phyloP scores from a whole-genome alignment of 2,888 invertebrate genomes.

The Petrolisthes manimaculis region DNA sequence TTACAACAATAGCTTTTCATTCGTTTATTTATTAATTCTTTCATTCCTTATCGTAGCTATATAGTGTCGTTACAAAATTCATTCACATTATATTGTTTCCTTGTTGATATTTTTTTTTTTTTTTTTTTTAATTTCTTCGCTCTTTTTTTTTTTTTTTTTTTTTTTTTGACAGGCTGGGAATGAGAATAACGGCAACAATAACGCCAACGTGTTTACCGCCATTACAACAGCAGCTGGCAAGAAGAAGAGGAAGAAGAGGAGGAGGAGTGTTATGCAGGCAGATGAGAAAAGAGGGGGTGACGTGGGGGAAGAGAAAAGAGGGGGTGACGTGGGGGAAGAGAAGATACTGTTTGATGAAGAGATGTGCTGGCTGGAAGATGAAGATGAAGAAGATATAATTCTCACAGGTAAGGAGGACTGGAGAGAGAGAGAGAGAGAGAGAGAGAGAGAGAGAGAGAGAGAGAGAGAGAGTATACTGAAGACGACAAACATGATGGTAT shows the following conservation, averaged over 20 bases:
- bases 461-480: background rate
- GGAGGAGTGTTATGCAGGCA: background rate
- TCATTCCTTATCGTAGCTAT: too few species aligned
- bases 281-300: background rate
- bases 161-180: slow-evolving; percentile 23
- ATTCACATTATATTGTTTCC: too few species aligned
- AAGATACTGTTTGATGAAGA: background rate
- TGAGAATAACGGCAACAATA: slow-evolving; percentile 44
- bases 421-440: too few species aligned
- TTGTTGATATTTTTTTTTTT: too few species aligned
- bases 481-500: too few species aligned
- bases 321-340: background rate
- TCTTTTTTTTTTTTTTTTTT: background rate
- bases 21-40: too few species aligned
- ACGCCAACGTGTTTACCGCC: slow-evolving; percentile 29
- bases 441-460: too few species aligned
- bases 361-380: slow-evolving; percentile 22
- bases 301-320: background rate
- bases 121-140: background rate
- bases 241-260: slow-evolving; percentile 21
- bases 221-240: slow-evolving; percentile 21
- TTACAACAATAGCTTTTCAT: too few species aligned
- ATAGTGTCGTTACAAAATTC: too few species aligned
- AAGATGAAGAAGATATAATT: slow-evolving; percentile 1
- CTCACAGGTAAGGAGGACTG: background rate